Conservation (phyloP, 92 coral and sea anemone genomes). For the Montipora capitata region DNA sequence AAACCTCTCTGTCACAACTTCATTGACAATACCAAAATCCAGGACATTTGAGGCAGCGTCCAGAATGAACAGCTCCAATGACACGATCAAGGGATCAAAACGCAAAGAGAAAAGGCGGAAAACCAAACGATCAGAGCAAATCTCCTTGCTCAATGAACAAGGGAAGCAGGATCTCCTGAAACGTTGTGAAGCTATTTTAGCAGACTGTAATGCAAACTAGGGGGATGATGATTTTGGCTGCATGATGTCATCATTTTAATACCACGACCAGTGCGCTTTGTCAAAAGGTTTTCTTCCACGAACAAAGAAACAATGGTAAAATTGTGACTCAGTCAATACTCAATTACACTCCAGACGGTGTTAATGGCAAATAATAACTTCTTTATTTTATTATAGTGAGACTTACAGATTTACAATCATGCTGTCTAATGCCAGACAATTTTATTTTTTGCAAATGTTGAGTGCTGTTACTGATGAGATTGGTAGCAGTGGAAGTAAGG, state of each 20-base stretch:
- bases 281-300: too few species aligned
- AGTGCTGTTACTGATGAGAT: too few species aligned
- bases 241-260: neutral
- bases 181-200: conserved; percentile 33
- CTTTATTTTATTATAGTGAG: too few species aligned
- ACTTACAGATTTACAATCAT: too few species aligned
- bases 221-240: neutral
- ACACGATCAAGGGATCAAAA: neutral
- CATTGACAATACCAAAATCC: neutral
- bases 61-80: neutral
- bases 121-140: conserved; percentile 3
- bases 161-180: conserved; percentile 14
- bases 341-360: too few species aligned
- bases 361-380: too few species aligned
- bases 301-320: too few species aligned
- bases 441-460: too few species aligned
- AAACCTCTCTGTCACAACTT: neutral
- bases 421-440: neutral
- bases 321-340: too few species aligned
- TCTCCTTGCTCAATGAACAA: conserved; percentile 17
- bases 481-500: neutral
- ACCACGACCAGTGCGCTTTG: too few species aligned
- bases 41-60: neutral
- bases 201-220: neutral
- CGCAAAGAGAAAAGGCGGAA: conserved; percentile 2